phyloP scores from a whole-genome alignment of 2,113 vertebrate species.

The Cyphomyrus plagiostoma region DNA sequence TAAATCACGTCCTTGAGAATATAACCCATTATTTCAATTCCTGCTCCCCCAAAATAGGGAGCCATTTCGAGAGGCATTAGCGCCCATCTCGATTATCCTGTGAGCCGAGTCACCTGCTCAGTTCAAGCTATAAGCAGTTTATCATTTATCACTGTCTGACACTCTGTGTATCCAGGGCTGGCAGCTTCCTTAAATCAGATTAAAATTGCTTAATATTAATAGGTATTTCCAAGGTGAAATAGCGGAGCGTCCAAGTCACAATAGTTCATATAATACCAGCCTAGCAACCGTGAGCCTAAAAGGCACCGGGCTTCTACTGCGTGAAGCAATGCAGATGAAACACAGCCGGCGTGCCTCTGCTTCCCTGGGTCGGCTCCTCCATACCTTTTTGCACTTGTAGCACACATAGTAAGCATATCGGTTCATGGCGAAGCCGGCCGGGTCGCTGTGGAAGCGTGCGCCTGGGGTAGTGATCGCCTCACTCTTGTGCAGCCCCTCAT shows the following conservation, averaged over 20 bases:
- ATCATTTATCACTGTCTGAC: not conserved
- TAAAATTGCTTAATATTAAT: not conserved
- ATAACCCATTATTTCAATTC: not conserved
- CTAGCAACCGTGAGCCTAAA: not conserved
- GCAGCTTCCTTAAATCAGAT: not conserved
- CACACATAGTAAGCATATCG: constrained; percentile 98
- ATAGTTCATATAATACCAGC: not conserved
- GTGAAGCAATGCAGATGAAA: not conserved
- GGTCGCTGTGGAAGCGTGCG: constrained; percentile 92
- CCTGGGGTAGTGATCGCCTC: constrained; percentile 94
- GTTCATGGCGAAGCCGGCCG: constrained; percentile 96
- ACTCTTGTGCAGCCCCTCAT: constrained; percentile 95
- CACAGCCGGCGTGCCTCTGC: not conserved
- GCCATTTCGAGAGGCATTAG: not conserved
- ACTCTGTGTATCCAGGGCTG: not conserved
- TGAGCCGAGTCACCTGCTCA: not conserved
- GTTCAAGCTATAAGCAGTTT: not conserved
- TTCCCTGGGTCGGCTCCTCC: not conserved
- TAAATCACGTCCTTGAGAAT: not conserved
- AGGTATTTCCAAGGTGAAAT: not conserved
- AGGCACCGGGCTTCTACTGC: not conserved
- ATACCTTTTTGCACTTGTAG: constrained; percentile 98
- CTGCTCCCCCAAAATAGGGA: not conserved
- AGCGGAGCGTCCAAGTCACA: not conserved
- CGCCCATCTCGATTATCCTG: not conserved